Conservation (phyloP, 2,888 invertebrate genomes). For the Monoplex corrugatus region DNA sequence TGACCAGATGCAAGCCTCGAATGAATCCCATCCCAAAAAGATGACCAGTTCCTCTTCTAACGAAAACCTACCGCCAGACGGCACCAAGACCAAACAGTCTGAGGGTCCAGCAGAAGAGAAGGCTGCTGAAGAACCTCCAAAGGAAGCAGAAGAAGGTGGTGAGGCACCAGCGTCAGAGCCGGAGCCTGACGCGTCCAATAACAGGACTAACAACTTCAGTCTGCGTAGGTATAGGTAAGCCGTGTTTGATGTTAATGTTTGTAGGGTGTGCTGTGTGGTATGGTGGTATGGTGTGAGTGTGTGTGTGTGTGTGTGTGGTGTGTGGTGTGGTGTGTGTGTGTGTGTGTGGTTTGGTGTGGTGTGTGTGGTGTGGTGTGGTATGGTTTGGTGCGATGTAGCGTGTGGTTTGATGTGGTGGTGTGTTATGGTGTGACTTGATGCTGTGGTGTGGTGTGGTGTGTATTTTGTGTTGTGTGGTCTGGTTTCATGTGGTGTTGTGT, state of each 20-base stretch:
- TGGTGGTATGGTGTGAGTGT: background rate
- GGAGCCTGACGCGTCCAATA: background rate
- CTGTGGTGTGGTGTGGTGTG: too few species aligned
- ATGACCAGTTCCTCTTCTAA: background rate
- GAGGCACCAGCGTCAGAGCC: background rate
- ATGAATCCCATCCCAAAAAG: background rate
- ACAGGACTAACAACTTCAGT: slow-evolving; percentile 17
- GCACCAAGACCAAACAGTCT: background rate
- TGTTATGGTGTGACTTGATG: too few species aligned
- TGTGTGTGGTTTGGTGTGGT: background rate
- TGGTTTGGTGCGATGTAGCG: too few species aligned
- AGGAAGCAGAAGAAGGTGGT: background rate
- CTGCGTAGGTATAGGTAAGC: background rate
- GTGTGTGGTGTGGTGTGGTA: too few species aligned
- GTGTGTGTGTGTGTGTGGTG: background rate
- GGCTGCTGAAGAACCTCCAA: background rate
- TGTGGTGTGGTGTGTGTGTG: slow-evolving; percentile 8
- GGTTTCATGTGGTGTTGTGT: too few species aligned
- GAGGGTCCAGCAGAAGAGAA: background rate
- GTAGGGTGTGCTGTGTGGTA: too few species aligned
- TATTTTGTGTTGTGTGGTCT: too few species aligned
- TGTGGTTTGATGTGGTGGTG: too few species aligned
- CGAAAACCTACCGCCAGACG: background rate
- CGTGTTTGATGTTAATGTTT: too few species aligned
- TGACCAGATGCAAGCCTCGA: too few species aligned